Evolutionary conservation across 1,140 invertebrate genomes (phyloP), one percentile per base, ranked within the genome.

Genomic region (Grapholita molesta): DNA sequence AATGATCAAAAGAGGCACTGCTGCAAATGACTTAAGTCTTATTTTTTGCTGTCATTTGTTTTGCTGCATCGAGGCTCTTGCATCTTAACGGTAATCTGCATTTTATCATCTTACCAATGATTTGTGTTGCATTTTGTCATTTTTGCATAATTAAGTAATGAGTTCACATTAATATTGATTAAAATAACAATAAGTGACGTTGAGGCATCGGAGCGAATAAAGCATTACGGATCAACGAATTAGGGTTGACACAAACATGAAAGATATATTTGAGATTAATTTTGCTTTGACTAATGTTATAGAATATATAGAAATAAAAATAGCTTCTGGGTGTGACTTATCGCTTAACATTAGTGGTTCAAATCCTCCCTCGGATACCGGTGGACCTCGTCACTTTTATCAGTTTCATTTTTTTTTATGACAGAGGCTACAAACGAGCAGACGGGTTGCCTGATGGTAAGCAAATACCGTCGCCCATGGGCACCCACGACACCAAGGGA

Each of bases 141-240:
- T 38, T 38, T 38, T 38, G 35, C 35, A 38, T 38, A 38, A 38
- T 38, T 38, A n/a, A 15, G 15, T 11, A 38, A 38, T 57, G n/a
- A 11, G 24, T 25, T 12, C 5, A 57, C 53, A n/a, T 25, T 57
- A 12, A 57, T 57, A 57, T 28, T 57, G 21, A 57, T 57, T 23
- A 28, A 57, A 57, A 21, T 25, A 28, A 53, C 52, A 53, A 53
- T 53, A 24, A 55, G 53, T 28, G 53, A 57, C 53, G 53, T 24
- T 28, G 53, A 57, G 12, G 23, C 24, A 57, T 28, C 53, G 53
- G 25, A 12, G 12, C 53, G 24, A 57, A 57, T 57, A 57, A 57
- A 57, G 15, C 35, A 15, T 38, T 15, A 38, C 33, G 3, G 52
- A 23, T 25, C 23, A 25, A n/a, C 5, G 23, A 28, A 23, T 24